Evolutionary conservation across 1,140 invertebrate genomes (phyloP), one percentile per base, ranked within the genome.

Genomic region (Bombus confusus): DNA sequence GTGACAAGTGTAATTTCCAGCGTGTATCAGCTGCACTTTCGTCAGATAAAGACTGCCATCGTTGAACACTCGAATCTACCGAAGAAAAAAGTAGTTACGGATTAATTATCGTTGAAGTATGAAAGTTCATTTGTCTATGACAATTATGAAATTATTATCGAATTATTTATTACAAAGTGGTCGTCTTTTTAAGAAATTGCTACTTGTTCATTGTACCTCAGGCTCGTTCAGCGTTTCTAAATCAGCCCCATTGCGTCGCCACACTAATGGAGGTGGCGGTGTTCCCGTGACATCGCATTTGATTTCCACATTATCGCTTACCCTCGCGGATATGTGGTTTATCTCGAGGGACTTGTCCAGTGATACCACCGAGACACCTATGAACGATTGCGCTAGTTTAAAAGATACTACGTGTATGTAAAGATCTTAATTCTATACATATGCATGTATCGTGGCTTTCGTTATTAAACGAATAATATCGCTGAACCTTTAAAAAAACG

Each of bases 1-100:
- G 91, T 97, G 96, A 92, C 97, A 98, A 1, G 97, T 97, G 94
- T 97, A 98, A 95, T 98, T 98, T 22, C 97, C 97, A 43, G 97
- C 97, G 92, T 98, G 97, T 37, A 97, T 96, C 52, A 98, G 95
- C 88, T 97, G 97, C 68, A 98, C 96, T 75, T 96, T 96, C 52
- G 97, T 97, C 76, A 98, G 95, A 93, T 98, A 98, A 18, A 98
- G 95, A 37, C 97, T 97, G 1, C 97, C 97, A 89, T 97, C 97
- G 62, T 96, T 96, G 93, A 97, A 97, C 15, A 97, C 97, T 69
- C 97, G 95, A 75, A 97, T 94, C 91, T 96, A 59, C 10, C 86
- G 8, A 62, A 12, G n/a, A 39, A 47, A 79, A 64, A 34, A 28
- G 18, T 28, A 4, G 41, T 34, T 28, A n/a, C 28, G 34, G 57